Evolutionary conservation across 1,140 invertebrate species (phyloP).

Genomic region (Tetramorium parvispinum): DNA sequence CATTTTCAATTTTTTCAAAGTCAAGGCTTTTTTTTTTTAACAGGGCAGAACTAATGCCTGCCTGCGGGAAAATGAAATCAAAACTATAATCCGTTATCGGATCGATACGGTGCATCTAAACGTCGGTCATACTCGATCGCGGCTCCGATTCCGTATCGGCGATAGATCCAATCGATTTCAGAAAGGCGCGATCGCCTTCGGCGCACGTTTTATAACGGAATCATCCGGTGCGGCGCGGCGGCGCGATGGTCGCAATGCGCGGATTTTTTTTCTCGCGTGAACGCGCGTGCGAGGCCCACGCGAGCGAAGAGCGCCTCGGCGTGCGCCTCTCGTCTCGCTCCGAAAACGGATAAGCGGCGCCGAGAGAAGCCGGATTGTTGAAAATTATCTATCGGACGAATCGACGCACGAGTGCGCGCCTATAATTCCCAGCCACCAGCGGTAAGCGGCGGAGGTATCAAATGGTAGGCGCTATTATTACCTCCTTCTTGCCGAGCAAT

Average conservation of each 20-base stretch:
- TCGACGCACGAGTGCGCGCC: conserved; percentile 45
- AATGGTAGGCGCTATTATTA: conserved; percentile 60
- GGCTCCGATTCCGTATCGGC: background rate
- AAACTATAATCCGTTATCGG: background rate
- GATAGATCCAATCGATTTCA: conserved; percentile 15
- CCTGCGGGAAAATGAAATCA: background rate
- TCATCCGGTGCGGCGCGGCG: no score
- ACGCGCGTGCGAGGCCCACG: conserved; percentile 1
- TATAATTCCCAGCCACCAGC: conserved; percentile 52
- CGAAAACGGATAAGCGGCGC: conserved; percentile 13
- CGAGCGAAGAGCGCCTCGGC: background rate
- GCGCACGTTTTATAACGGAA: background rate
- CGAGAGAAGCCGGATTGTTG: background rate
- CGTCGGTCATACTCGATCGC: background rate
- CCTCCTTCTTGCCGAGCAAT: conserved; percentile 53
- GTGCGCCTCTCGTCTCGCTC: background rate
- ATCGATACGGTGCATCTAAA: conserved; percentile 2
- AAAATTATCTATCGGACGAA: conserved; percentile 54
- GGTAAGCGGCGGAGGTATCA: conserved; percentile 56
- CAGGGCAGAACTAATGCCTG: background rate
- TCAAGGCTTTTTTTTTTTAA: no score
- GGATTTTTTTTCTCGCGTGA: background rate
- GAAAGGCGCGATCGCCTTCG: conserved; percentile 8
- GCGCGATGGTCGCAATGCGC: background rate
- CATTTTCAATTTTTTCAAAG: no score